Conservation (phyloP, 2,797 vertebrate species). For the Mycteria americana region DNA sequence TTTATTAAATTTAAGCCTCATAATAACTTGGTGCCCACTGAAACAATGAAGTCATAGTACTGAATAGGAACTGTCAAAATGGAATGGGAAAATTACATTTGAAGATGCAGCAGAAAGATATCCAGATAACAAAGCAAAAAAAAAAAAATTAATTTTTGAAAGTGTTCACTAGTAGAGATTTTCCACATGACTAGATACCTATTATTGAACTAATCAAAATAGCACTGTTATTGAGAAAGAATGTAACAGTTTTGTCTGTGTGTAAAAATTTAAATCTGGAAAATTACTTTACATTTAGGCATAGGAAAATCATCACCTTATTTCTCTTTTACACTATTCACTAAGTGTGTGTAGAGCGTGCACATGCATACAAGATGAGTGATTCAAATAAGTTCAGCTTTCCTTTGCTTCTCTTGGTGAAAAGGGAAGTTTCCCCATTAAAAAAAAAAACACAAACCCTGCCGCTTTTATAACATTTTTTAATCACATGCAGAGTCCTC, state of each 20-base stretch:
- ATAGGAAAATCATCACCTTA: background rate
- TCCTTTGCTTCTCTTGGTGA: background rate
- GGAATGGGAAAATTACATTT: constrained; percentile 38
- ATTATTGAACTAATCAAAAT: constrained; percentile 55
- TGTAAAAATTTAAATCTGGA: constrained; percentile 32
- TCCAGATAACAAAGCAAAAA: constrained; percentile 17
- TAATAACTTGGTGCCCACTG: constrained; percentile 8
- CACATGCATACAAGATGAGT: background rate
- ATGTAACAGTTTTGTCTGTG: background rate
- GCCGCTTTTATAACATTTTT: background rate
- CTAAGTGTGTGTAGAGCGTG: background rate
- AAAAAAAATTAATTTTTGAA: constrained; percentile 46
- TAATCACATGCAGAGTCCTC: background rate
- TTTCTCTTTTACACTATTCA: background rate
- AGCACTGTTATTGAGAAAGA: constrained; percentile 15
- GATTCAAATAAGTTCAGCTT: background rate
- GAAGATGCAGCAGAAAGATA: constrained; percentile 4
- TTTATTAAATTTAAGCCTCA: constrained; percentile 48
- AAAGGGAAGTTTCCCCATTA: background rate
- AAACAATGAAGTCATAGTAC: constrained; percentile 25
- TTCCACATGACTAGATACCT: constrained; percentile 17
- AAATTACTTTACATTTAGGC: background rate
- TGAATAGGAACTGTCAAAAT: constrained; percentile 8
- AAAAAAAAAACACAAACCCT: accelerated
- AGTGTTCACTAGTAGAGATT: background rate